Evolutionary conservation across 2,888 invertebrate genomes (phyloP), one percentile per base, ranked within the genome.

Genomic region (Alsophila aescularia): DNA sequence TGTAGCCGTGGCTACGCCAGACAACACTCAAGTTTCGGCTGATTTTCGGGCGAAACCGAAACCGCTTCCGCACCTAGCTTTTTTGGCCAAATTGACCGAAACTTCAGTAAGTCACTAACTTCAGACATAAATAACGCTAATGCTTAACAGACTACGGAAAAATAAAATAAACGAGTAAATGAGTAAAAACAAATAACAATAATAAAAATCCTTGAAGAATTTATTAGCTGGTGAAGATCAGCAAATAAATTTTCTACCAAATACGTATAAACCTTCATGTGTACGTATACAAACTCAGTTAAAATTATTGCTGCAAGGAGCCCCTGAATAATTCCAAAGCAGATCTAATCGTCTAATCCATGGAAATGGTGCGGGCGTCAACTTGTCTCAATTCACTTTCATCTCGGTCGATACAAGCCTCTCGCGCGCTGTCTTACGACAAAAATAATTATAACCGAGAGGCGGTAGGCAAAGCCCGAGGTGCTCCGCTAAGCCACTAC

Each of bases 401-500:
- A 90, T 90, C 89, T 90, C 78, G 67, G 75, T 79, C 71, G 79
- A 75, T 74, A 75, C 72, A 73, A 71, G 68, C 69, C 66, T 58
- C 45, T 39, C 73, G 69, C 67, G 66, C 72, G 77, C 72, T 77
- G 76, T 73, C 73, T 72, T 69, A 77, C 75, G 85, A 86, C 89
- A 87, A 90, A 90, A 90, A 91, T 91, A 91, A 89, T 89, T 87
- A 83, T 82, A 84, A 79, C 77, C 75, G 72, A 75, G 75, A 76
- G 69, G 77, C 81, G 75, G 79, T 74, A 81, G 75, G 77, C 82
- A 77, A 75, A 80, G 83, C 79, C 67, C 77, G 82, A 77, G 85
- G 80, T 87, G 77, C 83, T 81, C 78, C 82, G 81, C 79, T 91
- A 91, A 91, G 89, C 90, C 89, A 85, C 80, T 83, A 85, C 90